A percentile compares a stretch with the other conserved stretches of the same genome.
Conservation (phyloP, 2,113 vertebrate genomes). For the Podilymbus podiceps region DNA sequence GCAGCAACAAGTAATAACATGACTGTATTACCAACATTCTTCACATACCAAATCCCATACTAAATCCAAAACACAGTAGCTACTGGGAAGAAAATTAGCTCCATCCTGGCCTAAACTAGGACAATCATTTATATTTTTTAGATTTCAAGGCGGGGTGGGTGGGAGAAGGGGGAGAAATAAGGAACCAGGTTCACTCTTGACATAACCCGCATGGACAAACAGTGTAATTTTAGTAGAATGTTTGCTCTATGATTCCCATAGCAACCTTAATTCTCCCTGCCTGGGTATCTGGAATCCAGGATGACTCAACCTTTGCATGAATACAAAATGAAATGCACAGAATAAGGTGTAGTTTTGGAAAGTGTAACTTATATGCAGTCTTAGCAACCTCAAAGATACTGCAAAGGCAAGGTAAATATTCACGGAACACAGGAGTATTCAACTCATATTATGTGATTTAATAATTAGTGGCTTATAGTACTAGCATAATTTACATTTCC, state of each 20-base stretch:
- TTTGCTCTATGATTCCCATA: conserved; percentile 2
- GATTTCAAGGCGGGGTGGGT: too few relatives aligned
- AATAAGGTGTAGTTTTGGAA: not conserved
- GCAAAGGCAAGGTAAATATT: not conserved
- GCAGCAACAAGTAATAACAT: too few relatives aligned
- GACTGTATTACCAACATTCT: too few relatives aligned
- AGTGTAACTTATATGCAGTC: not conserved
- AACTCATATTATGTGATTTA: not conserved
- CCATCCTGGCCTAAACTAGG: too few relatives aligned
- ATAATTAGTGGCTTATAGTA: not conserved
- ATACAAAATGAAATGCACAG: not conserved
- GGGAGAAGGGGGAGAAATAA: not conserved
- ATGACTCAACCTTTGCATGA: conserved; percentile 1
- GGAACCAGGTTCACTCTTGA: not conserved
- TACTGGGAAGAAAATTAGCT: too few relatives aligned
- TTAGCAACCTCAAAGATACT: not conserved
- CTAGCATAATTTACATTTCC: not conserved
- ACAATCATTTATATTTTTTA: not conserved
- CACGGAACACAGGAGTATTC: not conserved
- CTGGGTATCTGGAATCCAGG: not conserved
- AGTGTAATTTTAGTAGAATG: not conserved
- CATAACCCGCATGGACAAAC: not conserved
- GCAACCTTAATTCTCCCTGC: conserved; percentile 42
- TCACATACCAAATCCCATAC: too few relatives aligned
- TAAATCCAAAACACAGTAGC: too few relatives aligned